Evolutionary conservation across 35 echinoderm and acorn worm genomes (phyloP).

Genomic region (Heliocidaris tuberculata): DNA sequence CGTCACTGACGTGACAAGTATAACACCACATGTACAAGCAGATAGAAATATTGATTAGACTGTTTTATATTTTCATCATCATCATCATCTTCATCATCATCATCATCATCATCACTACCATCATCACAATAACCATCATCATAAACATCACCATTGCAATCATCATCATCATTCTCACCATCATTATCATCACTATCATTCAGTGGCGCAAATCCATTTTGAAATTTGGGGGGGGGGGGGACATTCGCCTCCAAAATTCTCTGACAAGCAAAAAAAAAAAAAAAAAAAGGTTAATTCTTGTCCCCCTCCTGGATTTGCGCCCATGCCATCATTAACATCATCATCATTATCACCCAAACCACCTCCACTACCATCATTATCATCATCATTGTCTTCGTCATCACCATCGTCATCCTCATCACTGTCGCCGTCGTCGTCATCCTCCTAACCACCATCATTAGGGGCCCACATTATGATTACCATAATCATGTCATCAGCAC

Average conservation of each 20-base stretch:
- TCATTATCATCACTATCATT: background rate
- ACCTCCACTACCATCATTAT: background rate
- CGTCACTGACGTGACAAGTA: too few relatives aligned
- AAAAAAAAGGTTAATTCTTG: too few relatives aligned
- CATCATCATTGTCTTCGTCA: background rate
- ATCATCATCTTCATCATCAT: background rate
- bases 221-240: too few relatives aligned
- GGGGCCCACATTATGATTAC: too few relatives aligned
- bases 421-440: background rate
- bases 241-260: too few relatives aligned
- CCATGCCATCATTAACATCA: background rate
- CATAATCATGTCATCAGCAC: background rate
- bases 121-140: background rate
- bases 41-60: too few relatives aligned
- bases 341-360: background rate
- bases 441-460: background rate
- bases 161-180: background rate
- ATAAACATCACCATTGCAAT: background rate
- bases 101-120: background rate
- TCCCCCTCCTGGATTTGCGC: too few relatives aligned
- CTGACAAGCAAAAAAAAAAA: too few relatives aligned
- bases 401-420: background rate
- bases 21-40: too few relatives aligned
- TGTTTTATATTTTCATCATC: background rate
- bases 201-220: too few relatives aligned